Conservation (phyloP, 1,140 invertebrate genomes). For the Lepidotrigona ventralis region DNA sequence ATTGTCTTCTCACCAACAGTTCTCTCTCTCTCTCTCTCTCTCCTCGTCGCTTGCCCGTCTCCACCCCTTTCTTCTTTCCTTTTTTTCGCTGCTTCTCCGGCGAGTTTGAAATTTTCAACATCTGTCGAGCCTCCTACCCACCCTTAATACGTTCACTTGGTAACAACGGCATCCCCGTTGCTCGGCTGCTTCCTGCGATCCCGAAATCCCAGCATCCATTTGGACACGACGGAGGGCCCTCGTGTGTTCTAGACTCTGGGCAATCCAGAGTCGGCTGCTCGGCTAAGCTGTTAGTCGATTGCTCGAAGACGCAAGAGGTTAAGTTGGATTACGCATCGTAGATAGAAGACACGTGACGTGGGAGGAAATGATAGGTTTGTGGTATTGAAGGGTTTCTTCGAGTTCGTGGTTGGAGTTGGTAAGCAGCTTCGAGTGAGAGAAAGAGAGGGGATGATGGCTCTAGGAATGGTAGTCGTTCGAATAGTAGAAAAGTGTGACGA, state of each 20-base stretch:
- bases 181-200: slow-evolving; percentile 60
- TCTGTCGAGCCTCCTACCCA: slow-evolving; percentile 69
- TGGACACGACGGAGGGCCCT: background rate
- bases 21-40: slow-evolving; percentile 16
- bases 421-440: too few relatives aligned
- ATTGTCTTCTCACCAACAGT: slow-evolving; percentile 68
- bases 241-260: background rate
- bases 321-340: background rate
- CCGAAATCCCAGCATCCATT: slow-evolving; percentile 41
- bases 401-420: too few relatives aligned
- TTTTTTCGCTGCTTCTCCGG: slow-evolving; percentile 35
- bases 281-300: too few relatives aligned
- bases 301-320: too few relatives aligned
- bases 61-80: background rate
- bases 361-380: too few relatives aligned
- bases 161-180: slow-evolving; percentile 68
- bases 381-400: too few relatives aligned
- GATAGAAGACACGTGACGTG: too few relatives aligned
- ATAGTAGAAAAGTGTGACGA: too few relatives aligned
- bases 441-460: too few relatives aligned
- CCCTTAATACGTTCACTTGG: slow-evolving; percentile 68
- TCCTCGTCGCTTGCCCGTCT: background rate
- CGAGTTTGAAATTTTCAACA: slow-evolving; percentile 69
- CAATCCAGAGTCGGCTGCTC: background rate
- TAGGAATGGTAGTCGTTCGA: too few relatives aligned